Evolutionary conservation across 2,113 vertebrate genomes (phyloP), one percentile per base, ranked within the genome.

Genomic region (Regulus satrapa): DNA sequence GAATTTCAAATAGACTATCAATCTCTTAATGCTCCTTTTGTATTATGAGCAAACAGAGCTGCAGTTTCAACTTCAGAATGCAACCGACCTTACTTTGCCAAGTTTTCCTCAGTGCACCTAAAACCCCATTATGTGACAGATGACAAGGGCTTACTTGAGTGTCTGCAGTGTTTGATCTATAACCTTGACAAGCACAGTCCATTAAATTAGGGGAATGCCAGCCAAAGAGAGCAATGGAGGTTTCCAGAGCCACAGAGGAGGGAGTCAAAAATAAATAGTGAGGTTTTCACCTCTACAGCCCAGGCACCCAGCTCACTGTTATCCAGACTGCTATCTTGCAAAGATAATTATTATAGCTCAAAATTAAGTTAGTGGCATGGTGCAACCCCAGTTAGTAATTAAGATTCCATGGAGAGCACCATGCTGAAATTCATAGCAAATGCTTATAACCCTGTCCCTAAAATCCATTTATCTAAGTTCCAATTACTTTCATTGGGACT

Each of bases 21-120:
- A 93, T 92, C 85, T 92, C 82, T 83, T 95, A 94, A 96, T 90
- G 82, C 79, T 93, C 82, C 89, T 94, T 94, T 82, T 92, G 67
- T 63, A 71, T 88, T 74, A 77, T 0, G 29, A 93, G 59, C 92
- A 96, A 95, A 93, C 71, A 94, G 72, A 59, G 75, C 54, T 86
- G 10, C 4, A 17, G 72, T 77, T 94, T 56, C 55, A 95, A 93
- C 79, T 89, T 67, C 79, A 74, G 72, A 80, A 77, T 8, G 45
- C 59, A 59, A 40, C 68, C 40, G 9, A 51, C 17, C n/a, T 75
- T 31, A 26, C 78, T 92, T 73, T 92, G 72, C 59, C 92, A 90
- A 49, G 55, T 95, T 92, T 59, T 63, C 63, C 88, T 83, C 82
- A 48, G 38, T 15, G 85, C 72, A 84, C 40, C 23, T 51, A 73